phyloP scores from a whole-genome alignment of 1,140 invertebrate genomes.

The Diplogasteroides magnus region DNA sequence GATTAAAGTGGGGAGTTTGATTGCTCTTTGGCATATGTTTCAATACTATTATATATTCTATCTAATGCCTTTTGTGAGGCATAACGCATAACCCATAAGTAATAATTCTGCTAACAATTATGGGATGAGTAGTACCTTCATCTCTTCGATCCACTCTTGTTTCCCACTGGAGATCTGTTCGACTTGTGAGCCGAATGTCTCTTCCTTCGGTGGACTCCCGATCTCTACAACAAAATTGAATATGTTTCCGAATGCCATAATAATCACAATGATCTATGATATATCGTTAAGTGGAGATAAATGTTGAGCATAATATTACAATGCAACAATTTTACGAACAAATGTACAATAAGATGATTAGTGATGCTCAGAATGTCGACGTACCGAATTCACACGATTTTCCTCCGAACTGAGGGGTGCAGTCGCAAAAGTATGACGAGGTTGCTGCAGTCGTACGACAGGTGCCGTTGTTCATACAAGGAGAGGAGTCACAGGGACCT shows the following conservation, averaged over 20 bases:
- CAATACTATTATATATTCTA: too few species aligned
- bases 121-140: too few species aligned
- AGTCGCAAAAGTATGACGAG: conserved; percentile 34
- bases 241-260: conserved; percentile 30
- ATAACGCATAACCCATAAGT: too few species aligned
- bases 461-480: conserved; percentile 35
- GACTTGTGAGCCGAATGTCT: conserved; percentile 30
- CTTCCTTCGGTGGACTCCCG: conserved; percentile 17
- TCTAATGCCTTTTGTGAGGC: too few species aligned
- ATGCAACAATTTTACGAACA: too few species aligned
- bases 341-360: too few species aligned
- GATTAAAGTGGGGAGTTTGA: too few species aligned
- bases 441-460: conserved; percentile 31
- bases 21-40: too few species aligned
- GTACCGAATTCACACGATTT: conserved; percentile 72
- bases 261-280: too few species aligned
- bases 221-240: conserved; percentile 18
- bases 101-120: too few species aligned
- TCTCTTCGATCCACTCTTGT: conserved; percentile 35
- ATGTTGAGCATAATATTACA: too few species aligned
- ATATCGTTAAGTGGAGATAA: too few species aligned
- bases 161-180: conserved; percentile 33
- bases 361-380: conserved; percentile 42
- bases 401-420: conserved; percentile 21
- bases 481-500: conserved; percentile 33